A percentile compares a stretch with the other conserved stretches of the same genome.
Conservation (phyloP, 2,113 vertebrate genomes). For the Ariopsis seemanni region DNA sequence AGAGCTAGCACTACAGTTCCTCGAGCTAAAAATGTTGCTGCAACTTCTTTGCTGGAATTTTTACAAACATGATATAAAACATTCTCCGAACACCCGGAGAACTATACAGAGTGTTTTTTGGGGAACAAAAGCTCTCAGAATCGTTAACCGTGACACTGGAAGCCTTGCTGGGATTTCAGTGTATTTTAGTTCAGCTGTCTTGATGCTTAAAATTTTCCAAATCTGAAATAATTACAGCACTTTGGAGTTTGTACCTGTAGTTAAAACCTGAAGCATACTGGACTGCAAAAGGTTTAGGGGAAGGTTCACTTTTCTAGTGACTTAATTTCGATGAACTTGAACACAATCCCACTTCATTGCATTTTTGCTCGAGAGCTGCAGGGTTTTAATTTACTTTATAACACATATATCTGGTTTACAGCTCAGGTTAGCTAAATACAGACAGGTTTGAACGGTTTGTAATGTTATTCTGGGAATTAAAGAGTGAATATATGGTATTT, state of each 20-base stretch:
- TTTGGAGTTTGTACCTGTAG: neutral
- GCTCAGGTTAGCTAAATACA: neutral
- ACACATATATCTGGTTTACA: neutral
- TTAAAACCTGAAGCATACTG: neutral
- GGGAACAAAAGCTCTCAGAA: neutral
- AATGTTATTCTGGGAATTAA: conserved; percentile 1
- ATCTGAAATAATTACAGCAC: neutral
- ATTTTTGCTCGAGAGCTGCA: neutral
- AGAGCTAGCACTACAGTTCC: neutral
- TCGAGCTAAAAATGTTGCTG: neutral
- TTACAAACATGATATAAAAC: neutral
- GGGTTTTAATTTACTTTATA: neutral
- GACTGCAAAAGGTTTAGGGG: neutral
- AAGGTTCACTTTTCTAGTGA: neutral
- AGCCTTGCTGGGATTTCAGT: neutral
- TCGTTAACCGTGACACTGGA: neutral
- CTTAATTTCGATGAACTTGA: neutral
- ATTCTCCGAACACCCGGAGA: neutral
- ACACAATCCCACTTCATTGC: neutral
- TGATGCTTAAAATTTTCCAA: neutral
- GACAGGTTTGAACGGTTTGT: neutral
- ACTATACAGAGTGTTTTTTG: neutral
- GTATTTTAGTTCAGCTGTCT: neutral
- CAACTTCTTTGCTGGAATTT: neutral
- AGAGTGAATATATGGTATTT: neutral